Evolutionary conservation across 2,113 vertebrate species (phyloP).

Genomic region (Rhinichthys klamathensis): DNA sequence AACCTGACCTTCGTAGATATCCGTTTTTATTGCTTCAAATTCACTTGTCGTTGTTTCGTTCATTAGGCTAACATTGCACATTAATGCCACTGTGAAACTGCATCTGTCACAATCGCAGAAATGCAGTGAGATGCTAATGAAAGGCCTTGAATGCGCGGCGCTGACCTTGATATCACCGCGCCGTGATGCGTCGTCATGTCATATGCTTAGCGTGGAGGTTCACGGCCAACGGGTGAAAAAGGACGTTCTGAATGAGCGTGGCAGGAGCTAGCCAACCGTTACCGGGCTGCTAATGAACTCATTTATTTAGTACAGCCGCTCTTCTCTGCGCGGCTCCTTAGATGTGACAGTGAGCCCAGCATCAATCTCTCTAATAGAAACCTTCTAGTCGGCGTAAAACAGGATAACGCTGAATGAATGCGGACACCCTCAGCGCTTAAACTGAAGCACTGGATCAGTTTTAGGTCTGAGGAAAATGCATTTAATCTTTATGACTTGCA

Average conservation of each 20-base stretch:
- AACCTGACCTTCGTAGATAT: neutral
- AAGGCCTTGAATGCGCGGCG: neutral
- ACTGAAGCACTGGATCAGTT: neutral
- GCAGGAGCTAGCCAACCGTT: constrained; percentile 50
- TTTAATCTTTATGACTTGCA: neutral
- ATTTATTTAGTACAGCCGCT: constrained; percentile 63
- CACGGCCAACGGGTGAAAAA: constrained; percentile 1
- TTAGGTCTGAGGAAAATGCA: neutral
- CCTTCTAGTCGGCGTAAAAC: constrained; percentile 69
- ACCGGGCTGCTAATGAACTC: constrained; percentile 72
- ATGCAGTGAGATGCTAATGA: neutral
- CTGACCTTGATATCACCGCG: neutral
- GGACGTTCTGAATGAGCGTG: constrained; percentile 28
- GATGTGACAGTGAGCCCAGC: constrained; percentile 68
- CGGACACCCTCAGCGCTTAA: constrained; percentile 6
- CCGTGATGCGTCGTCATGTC: neutral
- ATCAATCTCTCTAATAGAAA: constrained; percentile 77
- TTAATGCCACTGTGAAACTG: neutral
- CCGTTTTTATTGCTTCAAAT: neutral
- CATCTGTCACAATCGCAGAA: neutral
- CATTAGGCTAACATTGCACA: neutral
- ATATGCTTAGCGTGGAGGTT: neutral
- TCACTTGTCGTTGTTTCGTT: neutral
- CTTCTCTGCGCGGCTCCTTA: constrained; percentile 60
- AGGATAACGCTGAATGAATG: constrained; percentile 63